phyloP scores from a whole-genome alignment of 2,888 invertebrate genomes.

The Tenthredo distinguenda region DNA sequence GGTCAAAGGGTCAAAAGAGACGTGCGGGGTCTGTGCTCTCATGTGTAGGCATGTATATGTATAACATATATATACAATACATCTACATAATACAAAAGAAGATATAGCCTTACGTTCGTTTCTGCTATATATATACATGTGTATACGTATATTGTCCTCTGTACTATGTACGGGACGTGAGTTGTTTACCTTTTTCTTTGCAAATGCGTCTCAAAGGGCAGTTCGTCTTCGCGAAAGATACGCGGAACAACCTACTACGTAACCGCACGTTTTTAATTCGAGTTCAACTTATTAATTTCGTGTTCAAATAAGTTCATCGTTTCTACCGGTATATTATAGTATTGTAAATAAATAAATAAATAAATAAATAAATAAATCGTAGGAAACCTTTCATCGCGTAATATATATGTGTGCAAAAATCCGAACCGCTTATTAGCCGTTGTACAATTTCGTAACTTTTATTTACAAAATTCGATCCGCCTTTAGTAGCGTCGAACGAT shows the following conservation, averaged over 20 bases:
- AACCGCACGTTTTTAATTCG: conserved; percentile 10
- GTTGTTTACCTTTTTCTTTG: conserved; percentile 31
- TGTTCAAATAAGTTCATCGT: background rate
- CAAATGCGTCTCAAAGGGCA: conserved; percentile 56
- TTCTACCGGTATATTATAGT: too few relatives aligned
- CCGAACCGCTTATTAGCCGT: background rate
- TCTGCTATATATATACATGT: background rate
- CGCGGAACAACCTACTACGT: conserved; percentile 4
- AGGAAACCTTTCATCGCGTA: background rate
- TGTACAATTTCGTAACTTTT: background rate
- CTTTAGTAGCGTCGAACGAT: background rate
- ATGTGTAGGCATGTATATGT: background rate
- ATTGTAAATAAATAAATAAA: background rate
- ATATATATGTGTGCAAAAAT: background rate
- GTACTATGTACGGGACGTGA: conserved; percentile 35
- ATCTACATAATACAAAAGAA: background rate
- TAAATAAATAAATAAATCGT: background rate
- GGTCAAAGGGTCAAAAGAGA: conserved; percentile 46
- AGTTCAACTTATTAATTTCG: background rate
- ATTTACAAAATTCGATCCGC: background rate
- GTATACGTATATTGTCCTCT: conserved; percentile 45
- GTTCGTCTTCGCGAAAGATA: conserved; percentile 55
- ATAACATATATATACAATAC: background rate
- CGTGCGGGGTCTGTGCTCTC: conserved; percentile 13
- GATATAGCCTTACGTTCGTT: conserved; percentile 19